Evolutionary conservation across 2,888 invertebrate species (phyloP).

Genomic region (Homarus gammarus): DNA sequence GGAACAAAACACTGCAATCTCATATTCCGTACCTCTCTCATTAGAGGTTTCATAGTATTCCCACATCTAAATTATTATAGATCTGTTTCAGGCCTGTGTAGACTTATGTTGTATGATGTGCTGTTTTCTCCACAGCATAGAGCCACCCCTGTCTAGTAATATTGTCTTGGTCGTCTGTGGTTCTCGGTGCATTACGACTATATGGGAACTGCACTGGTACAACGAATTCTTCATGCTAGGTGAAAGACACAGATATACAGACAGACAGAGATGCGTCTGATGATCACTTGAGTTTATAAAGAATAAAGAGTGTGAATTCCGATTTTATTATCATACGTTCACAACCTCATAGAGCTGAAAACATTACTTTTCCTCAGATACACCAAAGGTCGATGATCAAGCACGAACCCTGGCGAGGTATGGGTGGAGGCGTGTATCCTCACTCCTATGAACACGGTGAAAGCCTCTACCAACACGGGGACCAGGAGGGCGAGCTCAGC

Average conservation of each 20-base stretch:
- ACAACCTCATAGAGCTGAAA: too few relatives aligned
- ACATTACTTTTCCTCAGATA: constrained; percentile 42
- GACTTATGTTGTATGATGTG: too few relatives aligned
- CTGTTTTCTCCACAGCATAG: constrained; percentile 57
- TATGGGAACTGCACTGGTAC: constrained; percentile 34
- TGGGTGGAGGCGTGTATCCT: constrained; percentile 68
- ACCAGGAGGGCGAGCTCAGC: constrained; percentile 58
- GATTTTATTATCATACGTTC: too few relatives aligned
- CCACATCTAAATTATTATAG: too few relatives aligned
- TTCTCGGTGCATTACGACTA: constrained; percentile 68
- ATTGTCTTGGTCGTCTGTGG: constrained; percentile 65
- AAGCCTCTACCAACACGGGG: constrained; percentile 57
- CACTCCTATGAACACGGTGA: constrained; percentile 64
- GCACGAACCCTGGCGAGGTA: constrained; percentile 66
- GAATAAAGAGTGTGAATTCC: too few relatives aligned
- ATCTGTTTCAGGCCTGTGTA: too few relatives aligned
- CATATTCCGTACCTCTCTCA: too few relatives aligned
- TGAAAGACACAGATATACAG: constrained; percentile 22
- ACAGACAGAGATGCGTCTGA: too few relatives aligned
- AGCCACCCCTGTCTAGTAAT: constrained; percentile 48
- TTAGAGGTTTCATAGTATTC: too few relatives aligned
- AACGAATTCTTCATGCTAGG: constrained; percentile 70
- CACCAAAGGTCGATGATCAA: constrained; percentile 60
- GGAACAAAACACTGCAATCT: too few relatives aligned
- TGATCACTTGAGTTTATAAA: too few relatives aligned